Evolutionary conservation across 2,113 vertebrate genomes (phyloP).

Genomic region (Apaloderma vittatum): DNA sequence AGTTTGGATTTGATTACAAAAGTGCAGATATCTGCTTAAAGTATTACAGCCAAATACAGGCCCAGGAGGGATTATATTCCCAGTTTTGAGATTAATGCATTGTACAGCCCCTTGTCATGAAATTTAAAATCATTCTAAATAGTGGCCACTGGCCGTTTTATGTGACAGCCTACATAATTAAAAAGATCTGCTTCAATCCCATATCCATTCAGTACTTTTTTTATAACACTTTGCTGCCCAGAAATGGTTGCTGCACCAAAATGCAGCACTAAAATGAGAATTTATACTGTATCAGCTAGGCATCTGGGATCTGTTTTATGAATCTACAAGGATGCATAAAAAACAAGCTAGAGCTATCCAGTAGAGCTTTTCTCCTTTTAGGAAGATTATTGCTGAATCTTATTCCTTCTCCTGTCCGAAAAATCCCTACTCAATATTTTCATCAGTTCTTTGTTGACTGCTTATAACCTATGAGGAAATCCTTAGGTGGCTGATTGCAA

Average conservation of each 20-base stretch:
- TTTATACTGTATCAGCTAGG: slow-evolving; percentile 38
- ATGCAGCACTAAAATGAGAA: slow-evolving; percentile 3
- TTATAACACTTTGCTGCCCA: background rate
- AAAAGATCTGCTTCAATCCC: slow-evolving; percentile 17
- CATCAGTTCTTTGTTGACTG: background rate
- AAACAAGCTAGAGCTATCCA: slow-evolving; percentile 4
- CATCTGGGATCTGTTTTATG: slow-evolving; percentile 35
- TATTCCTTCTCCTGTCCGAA: background rate
- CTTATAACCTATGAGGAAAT: background rate
- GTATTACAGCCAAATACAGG: slow-evolving; percentile 8
- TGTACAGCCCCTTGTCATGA: slow-evolving; percentile 16
- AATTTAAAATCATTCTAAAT: slow-evolving; percentile 45
- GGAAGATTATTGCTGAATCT: slow-evolving; percentile 18
- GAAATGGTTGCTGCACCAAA: slow-evolving; percentile 20
- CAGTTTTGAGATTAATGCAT: slow-evolving; percentile 44
- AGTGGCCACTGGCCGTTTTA: background rate
- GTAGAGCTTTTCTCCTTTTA: slow-evolving; percentile 3
- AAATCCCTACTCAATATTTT: background rate
- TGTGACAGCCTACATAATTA: slow-evolving; percentile 34
- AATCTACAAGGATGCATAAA: slow-evolving; percentile 35
- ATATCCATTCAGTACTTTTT: background rate
- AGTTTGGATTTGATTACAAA: slow-evolving; percentile 35
- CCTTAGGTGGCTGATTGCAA: background rate
- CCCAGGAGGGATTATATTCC: slow-evolving; percentile 27
- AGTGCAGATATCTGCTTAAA: slow-evolving; percentile 45